Base-by-base conservation (phyloP, 1,140 invertebrate genomes). In the Hyles vespertilio region DNA sequence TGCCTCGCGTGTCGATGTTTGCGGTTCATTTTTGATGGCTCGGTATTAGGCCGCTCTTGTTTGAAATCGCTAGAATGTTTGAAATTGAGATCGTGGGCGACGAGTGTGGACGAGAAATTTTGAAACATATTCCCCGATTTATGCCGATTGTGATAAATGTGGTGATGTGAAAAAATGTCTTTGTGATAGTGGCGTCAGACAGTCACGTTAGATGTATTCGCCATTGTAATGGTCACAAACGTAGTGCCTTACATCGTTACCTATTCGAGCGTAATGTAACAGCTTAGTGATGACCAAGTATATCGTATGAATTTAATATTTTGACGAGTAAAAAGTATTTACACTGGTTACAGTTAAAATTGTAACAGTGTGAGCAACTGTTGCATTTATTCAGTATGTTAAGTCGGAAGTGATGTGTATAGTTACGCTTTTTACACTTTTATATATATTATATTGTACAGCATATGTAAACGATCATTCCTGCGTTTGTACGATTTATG, bases 391-490 rank as follows among this genome's bases (percentile, higher is more conserved):
- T 75, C 77, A 83, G 61, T 85, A 83, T 67, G 63, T 72, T 79
- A 82, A 79, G 78, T 63, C 51, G 61, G 68, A 75, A 81, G 80
- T 84, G 80, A 84, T 84, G 74, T 84, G 72, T 84, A 78, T 80
- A 86, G 81, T 79, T 84, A 86, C 83, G 79, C 74, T 83, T 79
- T 40, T 74, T 81, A 78, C 61, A 68, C 65, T 69, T 72, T 74
- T 77, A 22, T 63, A 72, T 81, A 74, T 79, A 68, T 72, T 56
- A 56, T 56, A 56, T 75, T 84, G 77, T 87, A 87, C 75, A 85
- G 82, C 79, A 79, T 85, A 81, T 82, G 68, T 81, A 77, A 81
- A 78, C 76, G 69, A 84, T 84, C 81, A 86, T 86, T 84, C 79
- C 80, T 79, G 72, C 59, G 73, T 74, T 70, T 46, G 36, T 40